Base-by-base conservation (phyloP, 2,113 vertebrate genomes). In the Piprites chloris region DNA sequence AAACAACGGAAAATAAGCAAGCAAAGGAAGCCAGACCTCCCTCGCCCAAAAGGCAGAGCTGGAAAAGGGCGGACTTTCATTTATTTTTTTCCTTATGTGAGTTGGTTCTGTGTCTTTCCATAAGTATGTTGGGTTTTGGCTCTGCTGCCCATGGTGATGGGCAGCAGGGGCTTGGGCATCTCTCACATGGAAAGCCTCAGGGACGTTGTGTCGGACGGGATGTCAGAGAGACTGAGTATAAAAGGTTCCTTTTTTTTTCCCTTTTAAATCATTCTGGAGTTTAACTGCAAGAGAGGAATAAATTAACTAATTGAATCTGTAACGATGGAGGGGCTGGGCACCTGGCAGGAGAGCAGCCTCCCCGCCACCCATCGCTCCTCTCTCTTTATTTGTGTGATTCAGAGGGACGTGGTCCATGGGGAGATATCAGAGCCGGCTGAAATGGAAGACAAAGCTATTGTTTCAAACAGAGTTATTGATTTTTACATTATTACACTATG, bases 401-500 rank as follows among this genome's bases (percentile, higher is more conserved):
- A 62, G 86, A 91, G 92, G 93, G 89, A 97, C 75, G 2, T 8
- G 69, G 94, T 87, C 92, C 79, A 1, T 41, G 80, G 94, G 97
- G 95, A 97, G 92, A 75, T 88, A 90, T 68, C 85, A 80, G 96
- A 93, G 87, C 91, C 0, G 44, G 94, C 96, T 94, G 90, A 95
- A 95, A 97, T 87, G 97, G 95, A 95, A 97, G 95, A 97, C 95
- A 95, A 94, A 98, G 96, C 96, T 96, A 91, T 95, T 88, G 94
- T 96, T 96, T 95, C 96, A 94, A 96, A 93, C 93, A 95, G 96
- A 92, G 85, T 85, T 97, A 98, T 98, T 93, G 97, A 97, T 97
- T 97, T 97, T 95, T 96, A 96, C 94, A 97, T 98, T 98, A 97
- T 97, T 97, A 96, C 97, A 95, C 94, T 86, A 97, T 84, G 90